Evolutionary conservation across 2,888 invertebrate genomes (phyloP).

Genomic region (Ophion obscuratus): DNA sequence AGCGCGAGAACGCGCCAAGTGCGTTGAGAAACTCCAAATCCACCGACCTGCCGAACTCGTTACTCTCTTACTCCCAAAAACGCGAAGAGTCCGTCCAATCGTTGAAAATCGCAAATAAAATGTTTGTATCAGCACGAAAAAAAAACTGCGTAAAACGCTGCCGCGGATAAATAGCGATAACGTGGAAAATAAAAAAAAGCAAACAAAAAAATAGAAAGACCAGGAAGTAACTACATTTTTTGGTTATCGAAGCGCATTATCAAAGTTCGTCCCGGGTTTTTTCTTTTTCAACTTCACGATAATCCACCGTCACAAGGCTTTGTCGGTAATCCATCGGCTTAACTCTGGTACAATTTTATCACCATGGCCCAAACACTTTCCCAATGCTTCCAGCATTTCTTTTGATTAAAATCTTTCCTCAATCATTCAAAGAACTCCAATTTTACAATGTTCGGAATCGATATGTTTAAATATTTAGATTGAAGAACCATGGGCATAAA

Average conservation of each 20-base stretch:
- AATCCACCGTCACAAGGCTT: conserved; percentile 22
- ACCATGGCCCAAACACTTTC: conserved; percentile 13
- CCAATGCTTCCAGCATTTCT: conserved; percentile 13
- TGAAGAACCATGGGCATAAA: neutral
- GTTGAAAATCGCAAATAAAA: neutral
- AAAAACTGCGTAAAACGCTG: neutral
- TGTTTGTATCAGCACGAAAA: neutral
- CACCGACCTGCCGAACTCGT: neutral
- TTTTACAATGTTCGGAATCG: neutral
- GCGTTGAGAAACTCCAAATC: neutral
- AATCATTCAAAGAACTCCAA: neutral
- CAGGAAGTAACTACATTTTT: neutral
- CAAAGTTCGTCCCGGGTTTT: neutral
- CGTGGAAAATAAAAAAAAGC: neutral
- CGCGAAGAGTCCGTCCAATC: neutral
- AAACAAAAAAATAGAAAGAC: neutral
- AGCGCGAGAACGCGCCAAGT: neutral
- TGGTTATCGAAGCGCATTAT: neutral
- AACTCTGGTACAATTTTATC: conserved; percentile 31
- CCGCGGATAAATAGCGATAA: neutral
- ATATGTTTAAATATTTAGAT: too few species aligned
- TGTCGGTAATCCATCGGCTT: conserved; percentile 11
- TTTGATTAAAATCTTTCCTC: neutral
- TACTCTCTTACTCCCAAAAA: neutral
- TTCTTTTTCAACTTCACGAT: neutral